phyloP scores from a whole-genome alignment of 2,113 vertebrate species.

The Rissa tridactyla region DNA sequence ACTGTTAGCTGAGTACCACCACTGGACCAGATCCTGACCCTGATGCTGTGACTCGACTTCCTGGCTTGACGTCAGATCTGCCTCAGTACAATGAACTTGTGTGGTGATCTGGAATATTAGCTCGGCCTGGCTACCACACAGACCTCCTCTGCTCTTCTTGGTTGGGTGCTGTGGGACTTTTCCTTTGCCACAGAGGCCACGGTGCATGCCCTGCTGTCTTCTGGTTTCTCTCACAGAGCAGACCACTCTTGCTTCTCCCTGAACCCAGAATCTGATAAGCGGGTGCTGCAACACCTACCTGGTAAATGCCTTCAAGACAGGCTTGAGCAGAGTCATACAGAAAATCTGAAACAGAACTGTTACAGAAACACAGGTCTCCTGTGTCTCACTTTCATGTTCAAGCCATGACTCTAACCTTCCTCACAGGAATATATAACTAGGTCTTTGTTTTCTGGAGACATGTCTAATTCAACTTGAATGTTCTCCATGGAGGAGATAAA shows the following conservation, averaged over 20 bases:
- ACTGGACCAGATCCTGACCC: background rate
- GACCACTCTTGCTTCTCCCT: background rate
- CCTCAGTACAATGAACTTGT: background rate
- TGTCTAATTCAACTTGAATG: conserved; percentile 20
- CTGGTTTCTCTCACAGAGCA: background rate
- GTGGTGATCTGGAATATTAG: background rate
- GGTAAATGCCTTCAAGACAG: background rate
- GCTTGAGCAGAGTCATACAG: background rate
- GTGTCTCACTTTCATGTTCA: background rate
- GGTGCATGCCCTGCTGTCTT: background rate
- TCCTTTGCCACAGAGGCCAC: background rate
- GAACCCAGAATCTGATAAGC: background rate
- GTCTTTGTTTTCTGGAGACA: background rate
- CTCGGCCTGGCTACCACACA: background rate
- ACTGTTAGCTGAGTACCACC: background rate
- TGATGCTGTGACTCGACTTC: background rate
- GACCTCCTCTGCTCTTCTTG: background rate
- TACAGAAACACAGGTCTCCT: background rate
- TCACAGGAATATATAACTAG: conserved; percentile 21
- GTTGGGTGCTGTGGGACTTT: background rate
- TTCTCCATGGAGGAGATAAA: conserved; percentile 19
- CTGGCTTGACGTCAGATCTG: background rate
- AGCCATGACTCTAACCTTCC: background rate
- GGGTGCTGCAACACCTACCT: background rate
- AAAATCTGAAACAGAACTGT: background rate